Base-by-base conservation (phyloP, 2,888 invertebrate genomes). In the Ochropacha duplaris region DNA sequence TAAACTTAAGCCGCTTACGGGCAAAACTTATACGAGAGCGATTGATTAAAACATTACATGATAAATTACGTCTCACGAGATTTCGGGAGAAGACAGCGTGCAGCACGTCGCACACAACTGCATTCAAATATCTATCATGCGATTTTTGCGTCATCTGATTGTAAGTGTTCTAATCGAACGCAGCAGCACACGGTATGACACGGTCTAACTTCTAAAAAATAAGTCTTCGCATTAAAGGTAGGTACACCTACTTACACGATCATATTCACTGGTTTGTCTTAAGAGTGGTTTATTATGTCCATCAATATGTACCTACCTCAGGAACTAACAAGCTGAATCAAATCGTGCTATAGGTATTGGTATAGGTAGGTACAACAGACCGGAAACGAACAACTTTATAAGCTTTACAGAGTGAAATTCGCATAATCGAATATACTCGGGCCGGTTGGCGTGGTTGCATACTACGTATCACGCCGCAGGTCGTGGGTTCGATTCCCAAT, bases 131-230 rank as follows among this genome's bases (percentile, higher is more conserved):
- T n/a, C 36, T n/a, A 44, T 44, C 44, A 2, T 16, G 14, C 9
- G 19, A n/a, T n/a, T n/a, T n/a, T n/a, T n/a, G n/a, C n/a, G n/a
- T n/a, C n/a, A n/a, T n/a, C 12, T 12, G 31, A 12, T 12, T 44
- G 19, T 44, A 44, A 31, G 31, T 31, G 19, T 19, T 44, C 19
- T 19, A 44, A 19, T 44, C 6, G 19, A 44, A 44, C 34, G 22
- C 31, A 31, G 34, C 64, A 62, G 61, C 52, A 60, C 56, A 58
- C 49, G 54, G 62, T 54, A n/a, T n/a, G n/a, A n/a, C n/a, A n/a
- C n/a, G n/a, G n/a, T n/a, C n/a, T n/a, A n/a, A n/a, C n/a, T n/a
- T n/a, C n/a, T n/a, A n/a, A n/a, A n/a, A 52, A 52, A 52, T 52
- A 52, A 52, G 12, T 52, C 52, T 4, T 52, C 28, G 22, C 52